These are phyloP conservation scores for Onychomys leucogaster DNA, from an alignment of 2,797 vertebrate genomes.

Conservation along the genomic window DNA sequence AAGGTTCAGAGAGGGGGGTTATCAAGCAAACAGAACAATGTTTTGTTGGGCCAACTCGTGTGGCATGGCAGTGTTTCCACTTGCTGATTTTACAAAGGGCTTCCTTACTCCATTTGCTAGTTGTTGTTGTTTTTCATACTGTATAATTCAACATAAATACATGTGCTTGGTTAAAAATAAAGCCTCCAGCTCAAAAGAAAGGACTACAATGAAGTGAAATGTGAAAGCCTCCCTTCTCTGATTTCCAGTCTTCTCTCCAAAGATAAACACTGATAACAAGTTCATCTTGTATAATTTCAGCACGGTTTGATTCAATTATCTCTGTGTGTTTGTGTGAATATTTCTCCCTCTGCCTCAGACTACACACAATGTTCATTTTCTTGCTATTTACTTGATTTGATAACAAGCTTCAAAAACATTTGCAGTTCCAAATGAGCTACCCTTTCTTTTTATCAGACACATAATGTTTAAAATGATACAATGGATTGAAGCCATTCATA, in stretches of 20 bases:
- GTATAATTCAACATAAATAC: slow-evolving; percentile 42
- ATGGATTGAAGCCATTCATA: slow-evolving; percentile 28
- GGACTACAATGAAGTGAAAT: slow-evolving; percentile 42
- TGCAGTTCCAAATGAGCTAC: slow-evolving; percentile 44
- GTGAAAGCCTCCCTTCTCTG: slow-evolving; percentile 33
- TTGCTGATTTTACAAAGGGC: not conserved
- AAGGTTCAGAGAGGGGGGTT: not conserved
- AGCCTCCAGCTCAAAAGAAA: slow-evolving; percentile 53
- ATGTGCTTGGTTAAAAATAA: slow-evolving; percentile 57
- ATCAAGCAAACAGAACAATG: not conserved
- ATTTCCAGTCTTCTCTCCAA: slow-evolving; percentile 8
- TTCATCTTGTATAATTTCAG: not conserved
- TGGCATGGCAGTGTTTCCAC: not conserved
- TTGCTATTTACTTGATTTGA: slow-evolving; percentile 61
- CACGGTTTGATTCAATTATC: slow-evolving; percentile 38
- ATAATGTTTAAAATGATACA: slow-evolving; percentile 36
- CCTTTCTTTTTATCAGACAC: slow-evolving; percentile 43
- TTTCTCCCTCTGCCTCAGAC: not conserved
- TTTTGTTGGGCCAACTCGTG: not conserved
- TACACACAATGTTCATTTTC: slow-evolving; percentile 15
- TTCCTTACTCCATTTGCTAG: slow-evolving; percentile 47
- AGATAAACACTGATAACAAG: slow-evolving; percentile 35
- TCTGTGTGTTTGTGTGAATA: not conserved
- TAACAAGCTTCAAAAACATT: slow-evolving; percentile 48
- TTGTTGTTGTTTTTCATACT: slow-evolving; percentile 32